Base-by-base conservation (phyloP, 2,888 invertebrate species). In the Lobophora halterata region DNA sequence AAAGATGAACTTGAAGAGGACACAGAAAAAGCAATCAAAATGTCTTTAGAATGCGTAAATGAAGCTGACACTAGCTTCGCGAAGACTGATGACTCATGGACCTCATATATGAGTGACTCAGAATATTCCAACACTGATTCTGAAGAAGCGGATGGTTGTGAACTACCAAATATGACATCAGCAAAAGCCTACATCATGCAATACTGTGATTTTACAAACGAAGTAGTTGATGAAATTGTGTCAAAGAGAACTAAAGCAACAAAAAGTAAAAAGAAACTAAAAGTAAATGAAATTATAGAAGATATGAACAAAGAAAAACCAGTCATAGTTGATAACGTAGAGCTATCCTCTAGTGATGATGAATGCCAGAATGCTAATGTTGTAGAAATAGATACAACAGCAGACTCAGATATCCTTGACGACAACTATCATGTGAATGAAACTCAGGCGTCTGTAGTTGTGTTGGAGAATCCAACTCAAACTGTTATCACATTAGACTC, bases 121-220 rank as follows among this genome's bases (percentile, higher is more conserved):
- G 89, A 89, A 51, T 67, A 74, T 53, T 67, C 71, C 16, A 24
- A 28, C 17, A 58, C 64, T 28, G 79, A 73, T 58, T 88, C 89
- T 24, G 88, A 89, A 37, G 88, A 88, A 43, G 75, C 73, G 54
- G 77, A 83, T 58, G 71, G 74, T 10, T 79, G 59, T 65, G 76
- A 58, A 60, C 73, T 65, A 31, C 71, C 79, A 34, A 76, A 85
- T 47, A 74, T 89, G 54, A 83, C 90, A 39, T 89, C 92, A 19
- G 93, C 93, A 1, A 89, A 92, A 63, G 88, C 89, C 18, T 95
- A 93, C 50, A 94, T 95, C 88, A 87, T 91, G 65, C 94, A 95
- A 71, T 91, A 93, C 56, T 93, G 91, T 56, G 94, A 92, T 44
- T 89, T 95, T 57, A 92, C 93, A 27, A 90, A 92, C 49, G 90